Base-by-base conservation (phyloP, 2,888 invertebrate species). In the Amphimallon solstitiale region DNA sequence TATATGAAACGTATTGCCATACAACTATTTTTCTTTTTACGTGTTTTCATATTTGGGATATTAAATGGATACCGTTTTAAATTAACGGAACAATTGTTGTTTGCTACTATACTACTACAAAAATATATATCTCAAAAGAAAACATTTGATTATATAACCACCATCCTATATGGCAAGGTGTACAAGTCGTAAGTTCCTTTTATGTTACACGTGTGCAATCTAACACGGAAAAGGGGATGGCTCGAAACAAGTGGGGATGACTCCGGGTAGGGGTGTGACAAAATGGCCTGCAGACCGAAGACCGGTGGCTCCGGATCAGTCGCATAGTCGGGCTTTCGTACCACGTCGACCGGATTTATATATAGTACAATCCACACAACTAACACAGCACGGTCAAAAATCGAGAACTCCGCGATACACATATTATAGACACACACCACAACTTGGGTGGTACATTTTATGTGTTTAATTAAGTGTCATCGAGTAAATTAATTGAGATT, bases 261-360 rank as follows among this genome's bases (percentile, higher is more conserved):
- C 77, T 76, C 76, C 76, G 74, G 74, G 78, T 77, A 78, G 80
- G 80, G 81, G 80, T 79, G 81, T 83, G 83, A 88, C 88, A 88
- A 88, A 88, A 88, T 88, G 88, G 87, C 87, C 82, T 83, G 82
- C 83, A 77, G 80, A 82, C 82, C 79, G 77, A 75, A 78, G 79
- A 76, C 79, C 78, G 78, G 77, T 78, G 78, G 77, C 77, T 77
- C 77, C 76, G 84, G 84, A 83, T 79, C 84, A 77, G 74, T 84
- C 74, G 75, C 74, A 76, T 79, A 79, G 79, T 79, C 79, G 79
- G 75, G 76, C 76, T 77, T 70, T 67, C 72, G 70, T 70, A 66
- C 68, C 66, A 37, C 54, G 52, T 34, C 51, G 52, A 52, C 63
- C 54, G 54, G 63, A 63, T 63, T 56, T 56, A 56, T 21, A 40